A percentile compares a stretch with the other conserved stretches of the same genome.
Conservation (phyloP, 2,113 vertebrate genomes). For the Lates calcarifer region DNA sequence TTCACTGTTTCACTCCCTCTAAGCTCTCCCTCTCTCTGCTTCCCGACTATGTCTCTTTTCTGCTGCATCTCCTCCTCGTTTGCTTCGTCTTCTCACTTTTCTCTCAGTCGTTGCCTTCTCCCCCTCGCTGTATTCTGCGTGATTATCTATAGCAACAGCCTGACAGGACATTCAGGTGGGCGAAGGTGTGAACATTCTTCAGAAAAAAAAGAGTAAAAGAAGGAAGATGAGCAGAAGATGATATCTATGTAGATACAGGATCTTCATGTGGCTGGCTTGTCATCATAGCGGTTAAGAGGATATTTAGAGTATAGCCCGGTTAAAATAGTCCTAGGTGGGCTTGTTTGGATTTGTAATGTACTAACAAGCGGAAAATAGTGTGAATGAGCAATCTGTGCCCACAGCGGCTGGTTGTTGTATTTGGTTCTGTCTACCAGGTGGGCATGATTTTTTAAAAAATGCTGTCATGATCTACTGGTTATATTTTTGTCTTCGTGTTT, state of each 20-base stretch:
- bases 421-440: slow-evolving; percentile 14
- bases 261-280: slow-evolving; percentile 32
- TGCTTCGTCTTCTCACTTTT: slow-evolving; percentile 62
- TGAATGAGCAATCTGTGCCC: slow-evolving; percentile 38
- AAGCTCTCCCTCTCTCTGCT: slow-evolving; percentile 17
- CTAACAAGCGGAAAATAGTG: slow-evolving; percentile 8
- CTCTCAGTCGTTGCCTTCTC: slow-evolving; percentile 58
- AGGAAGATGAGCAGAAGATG: slow-evolving; percentile 36
- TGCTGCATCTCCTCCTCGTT: slow-evolving; percentile 55
- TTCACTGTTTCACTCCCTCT: slow-evolving; percentile 38
- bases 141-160: slow-evolving; percentile 85
- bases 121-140: slow-evolving; percentile 50
- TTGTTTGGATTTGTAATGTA: slow-evolving; percentile 18
- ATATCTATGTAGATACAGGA: slow-evolving; percentile 37
- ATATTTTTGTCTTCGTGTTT: slow-evolving; percentile 8
- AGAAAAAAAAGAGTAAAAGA: slow-evolving; percentile 36
- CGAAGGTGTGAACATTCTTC: slow-evolving; percentile 76
- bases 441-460: slow-evolving; percentile 12
- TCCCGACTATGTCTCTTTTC: slow-evolving; percentile 34
- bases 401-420: slow-evolving; percentile 15
- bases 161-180: slow-evolving; percentile 82
- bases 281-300: slow-evolving; percentile 28
- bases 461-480: not conserved
- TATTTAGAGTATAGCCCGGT: slow-evolving; percentile 34
- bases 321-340: slow-evolving; percentile 55